Conservation (phyloP, 2,113 vertebrate genomes). For the Sinocyclocheilus maitianheensis region DNA sequence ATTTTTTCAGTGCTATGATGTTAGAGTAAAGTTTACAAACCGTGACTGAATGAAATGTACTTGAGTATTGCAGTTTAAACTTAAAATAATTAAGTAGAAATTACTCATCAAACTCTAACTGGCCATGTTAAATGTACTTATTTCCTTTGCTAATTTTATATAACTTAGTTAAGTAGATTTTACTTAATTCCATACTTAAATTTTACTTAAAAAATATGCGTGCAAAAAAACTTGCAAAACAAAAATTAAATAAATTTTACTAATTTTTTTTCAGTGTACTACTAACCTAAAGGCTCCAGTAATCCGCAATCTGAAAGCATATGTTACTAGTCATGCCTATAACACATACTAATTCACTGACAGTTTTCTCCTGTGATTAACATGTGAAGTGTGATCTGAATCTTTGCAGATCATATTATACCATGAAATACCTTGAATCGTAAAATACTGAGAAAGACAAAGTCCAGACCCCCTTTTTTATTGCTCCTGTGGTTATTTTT, state of each 20-base stretch:
- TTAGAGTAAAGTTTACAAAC: too few species aligned
- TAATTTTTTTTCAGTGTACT: background rate
- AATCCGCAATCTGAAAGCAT: background rate
- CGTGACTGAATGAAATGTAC: too few species aligned
- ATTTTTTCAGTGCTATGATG: too few species aligned
- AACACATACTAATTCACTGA: constrained; percentile 9
- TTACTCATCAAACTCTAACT: too few species aligned
- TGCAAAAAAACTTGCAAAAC: too few species aligned
- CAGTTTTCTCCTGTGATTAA: background rate
- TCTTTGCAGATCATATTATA: background rate
- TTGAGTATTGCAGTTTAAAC: too few species aligned
- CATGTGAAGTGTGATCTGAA: background rate
- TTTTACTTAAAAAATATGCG: too few species aligned
- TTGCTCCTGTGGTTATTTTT: background rate
- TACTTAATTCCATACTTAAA: too few species aligned
- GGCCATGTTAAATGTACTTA: too few species aligned
- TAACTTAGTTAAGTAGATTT: too few species aligned
- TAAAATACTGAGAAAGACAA: background rate
- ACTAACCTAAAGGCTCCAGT: background rate
- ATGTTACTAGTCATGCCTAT: background rate
- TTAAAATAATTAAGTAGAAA: too few species aligned
- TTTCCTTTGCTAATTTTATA: too few species aligned
- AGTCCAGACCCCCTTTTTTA: background rate
- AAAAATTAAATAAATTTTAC: background rate
- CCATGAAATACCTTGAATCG: background rate